Evolutionary conservation across 1,140 invertebrate species (phyloP), one percentile per base, ranked within the genome.

Genomic region (Prorops nasuta): DNA sequence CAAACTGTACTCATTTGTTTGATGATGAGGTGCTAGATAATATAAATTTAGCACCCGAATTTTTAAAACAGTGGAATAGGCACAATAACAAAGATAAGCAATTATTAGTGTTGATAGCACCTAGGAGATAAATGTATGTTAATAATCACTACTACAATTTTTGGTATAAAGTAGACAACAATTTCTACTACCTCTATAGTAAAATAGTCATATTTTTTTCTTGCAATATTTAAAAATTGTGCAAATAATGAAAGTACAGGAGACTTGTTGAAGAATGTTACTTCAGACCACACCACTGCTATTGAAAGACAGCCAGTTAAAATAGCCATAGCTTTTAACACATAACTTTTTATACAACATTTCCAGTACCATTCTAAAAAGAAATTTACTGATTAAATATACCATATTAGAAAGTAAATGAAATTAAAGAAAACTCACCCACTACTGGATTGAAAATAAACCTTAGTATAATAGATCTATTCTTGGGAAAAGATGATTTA

Each of bases 1-100:
- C 37, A 99, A 82, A 72, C 94, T 98, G 79, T 98, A 96, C 72
- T 98, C 96, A 72, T 98, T 97, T 1, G 97, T 99, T 78, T 97
- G 92, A 77, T 99, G 96, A 73, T 97, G 89, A 0, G 94, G 89
- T 6, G 96, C 95, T 58, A 99, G 78, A 68, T 98, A 98, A 77
- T 98, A 99, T 53, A 97, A 86, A 80, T 98, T 98, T 21, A 99
- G 83, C 7, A 99, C 85, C 39, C 93, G 83, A 55, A 99, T 95
- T 78, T 96, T 94, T 59, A 99, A 87, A 34, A 99, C 88, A 0
- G 97, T 99, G 14, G 92, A 98, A 77, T 97, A 99, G 3, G 97
- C 94, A 79, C 97, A 99, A 61, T 95, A 90, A 75, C 95, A 95
- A 58, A 99, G 81, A 75, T 98, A 98, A 3, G 90, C 88, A 47